A percentile compares a stretch with the other conserved stretches of the same genome.
These are phyloP conservation scores for Saguinus imperator DNA, from an alignment of 2,113 vertebrate species.

Conservation along the genomic window DNA sequence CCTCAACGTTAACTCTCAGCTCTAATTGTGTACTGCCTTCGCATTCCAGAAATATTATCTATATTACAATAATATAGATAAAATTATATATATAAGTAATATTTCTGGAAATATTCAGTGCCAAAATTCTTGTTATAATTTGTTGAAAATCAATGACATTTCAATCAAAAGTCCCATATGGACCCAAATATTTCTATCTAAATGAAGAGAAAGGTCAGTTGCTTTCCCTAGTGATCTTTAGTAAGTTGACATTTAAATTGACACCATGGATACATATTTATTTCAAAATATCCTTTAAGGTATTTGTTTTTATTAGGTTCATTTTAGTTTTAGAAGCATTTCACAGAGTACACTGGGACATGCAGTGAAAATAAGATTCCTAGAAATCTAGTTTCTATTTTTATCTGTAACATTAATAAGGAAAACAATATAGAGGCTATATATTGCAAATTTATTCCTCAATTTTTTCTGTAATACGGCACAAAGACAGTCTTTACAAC, in stretches of 20 bases:
- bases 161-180: slow-evolving; percentile 43
- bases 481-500: neutral
- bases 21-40: neutral
- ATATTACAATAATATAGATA: no score
- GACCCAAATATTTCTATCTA: slow-evolving; percentile 38
- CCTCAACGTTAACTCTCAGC: neutral
- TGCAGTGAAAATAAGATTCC: neutral
- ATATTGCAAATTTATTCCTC: neutral
- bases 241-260: slow-evolving; percentile 30
- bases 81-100: neutral
- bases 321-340: slow-evolving; percentile 48
- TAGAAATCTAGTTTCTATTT: neutral
- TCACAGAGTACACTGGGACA: neutral
- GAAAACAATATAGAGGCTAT: neutral
- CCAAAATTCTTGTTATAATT: slow-evolving; percentile 20
- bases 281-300: slow-evolving; percentile 18
- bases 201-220: slow-evolving; percentile 42
- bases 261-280: neutral
- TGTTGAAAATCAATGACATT: slow-evolving; percentile 46
- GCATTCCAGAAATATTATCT: neutral
- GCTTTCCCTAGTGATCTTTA: neutral
- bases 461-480: neutral
- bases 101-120: neutral
- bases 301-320: neutral
- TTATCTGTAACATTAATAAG: neutral